phyloP scores from a whole-genome alignment of 2,888 invertebrate species.

The Plebejus anna region DNA sequence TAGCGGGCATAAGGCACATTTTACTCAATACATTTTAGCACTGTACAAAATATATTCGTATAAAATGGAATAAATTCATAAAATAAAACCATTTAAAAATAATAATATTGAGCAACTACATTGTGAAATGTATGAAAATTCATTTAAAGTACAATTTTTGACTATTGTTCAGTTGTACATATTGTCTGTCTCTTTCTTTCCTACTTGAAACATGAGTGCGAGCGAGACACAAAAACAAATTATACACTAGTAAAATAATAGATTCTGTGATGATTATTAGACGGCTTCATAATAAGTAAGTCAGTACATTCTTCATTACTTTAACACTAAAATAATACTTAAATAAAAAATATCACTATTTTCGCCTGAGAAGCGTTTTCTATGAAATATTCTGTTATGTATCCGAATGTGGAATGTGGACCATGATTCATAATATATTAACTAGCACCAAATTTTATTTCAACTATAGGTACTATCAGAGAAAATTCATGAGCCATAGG shows the following conservation, averaged over 20 bases:
- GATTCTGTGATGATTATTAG: background rate
- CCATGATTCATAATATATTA: background rate
- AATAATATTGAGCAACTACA: background rate
- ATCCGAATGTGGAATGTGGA: background rate
- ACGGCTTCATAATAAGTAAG: background rate
- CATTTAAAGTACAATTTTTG: background rate
- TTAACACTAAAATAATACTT: background rate
- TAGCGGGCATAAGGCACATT: background rate
- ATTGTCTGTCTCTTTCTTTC: background rate
- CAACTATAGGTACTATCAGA: background rate
- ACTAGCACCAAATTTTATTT: background rate
- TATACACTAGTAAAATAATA: background rate
- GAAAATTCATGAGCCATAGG: too few relatives aligned
- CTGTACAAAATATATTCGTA: background rate
- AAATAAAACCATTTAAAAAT: background rate
- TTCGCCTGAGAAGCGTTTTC: background rate
- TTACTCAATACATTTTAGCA: background rate
- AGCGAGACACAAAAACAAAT: background rate
- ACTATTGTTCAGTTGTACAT: background rate
- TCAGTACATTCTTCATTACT: background rate
- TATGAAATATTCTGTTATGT: background rate
- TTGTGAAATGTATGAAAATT: background rate
- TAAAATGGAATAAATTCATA: background rate
- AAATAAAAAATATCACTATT: background rate
- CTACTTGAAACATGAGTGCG: background rate